Conservation (phyloP, 1,140 invertebrate species). For the Ephestia elutella region DNA sequence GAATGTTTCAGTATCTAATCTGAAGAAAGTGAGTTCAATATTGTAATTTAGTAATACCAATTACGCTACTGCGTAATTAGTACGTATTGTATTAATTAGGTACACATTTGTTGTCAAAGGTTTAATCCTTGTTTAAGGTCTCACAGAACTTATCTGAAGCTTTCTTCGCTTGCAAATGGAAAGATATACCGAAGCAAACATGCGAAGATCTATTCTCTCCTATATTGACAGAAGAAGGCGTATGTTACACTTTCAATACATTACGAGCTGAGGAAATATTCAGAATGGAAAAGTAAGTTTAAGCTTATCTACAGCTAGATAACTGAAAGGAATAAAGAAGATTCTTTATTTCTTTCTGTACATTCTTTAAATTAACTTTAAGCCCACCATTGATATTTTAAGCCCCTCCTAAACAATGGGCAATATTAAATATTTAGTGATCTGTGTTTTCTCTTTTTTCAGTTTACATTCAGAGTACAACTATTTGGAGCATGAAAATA, state of each 20-base stretch:
- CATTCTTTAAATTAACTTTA: no score
- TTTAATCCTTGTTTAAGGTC: constrained; percentile 45
- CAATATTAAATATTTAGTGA: no score
- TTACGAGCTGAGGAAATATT: constrained; percentile 76
- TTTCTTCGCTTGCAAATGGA: constrained; percentile 75
- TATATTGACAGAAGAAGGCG: constrained; percentile 80
- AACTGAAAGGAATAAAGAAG: no score
- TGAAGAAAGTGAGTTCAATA: constrained; percentile 60
- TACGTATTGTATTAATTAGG: no score
- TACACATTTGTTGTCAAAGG: no score
- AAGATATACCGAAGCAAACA: constrained; percentile 55
- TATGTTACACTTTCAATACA: constrained; percentile 83
- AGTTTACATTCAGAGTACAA: constrained; percentile 67
- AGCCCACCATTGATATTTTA: no score
- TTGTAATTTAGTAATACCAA: no score
- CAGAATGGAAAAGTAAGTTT: constrained; percentile 67
- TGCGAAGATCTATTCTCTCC: constrained; percentile 77
- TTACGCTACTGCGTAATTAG: no score
- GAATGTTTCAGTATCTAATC: constrained; percentile 64
- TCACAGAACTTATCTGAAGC: constrained; percentile 75
- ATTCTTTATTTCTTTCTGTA: neutral
- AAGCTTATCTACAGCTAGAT: neutral
- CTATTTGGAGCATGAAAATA: constrained; percentile 60
- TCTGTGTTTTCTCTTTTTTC: constrained; percentile 13
- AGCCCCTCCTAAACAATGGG: no score